phyloP scores from a whole-genome alignment of 2,888 invertebrate genomes.

The Plutella xylostella region DNA sequence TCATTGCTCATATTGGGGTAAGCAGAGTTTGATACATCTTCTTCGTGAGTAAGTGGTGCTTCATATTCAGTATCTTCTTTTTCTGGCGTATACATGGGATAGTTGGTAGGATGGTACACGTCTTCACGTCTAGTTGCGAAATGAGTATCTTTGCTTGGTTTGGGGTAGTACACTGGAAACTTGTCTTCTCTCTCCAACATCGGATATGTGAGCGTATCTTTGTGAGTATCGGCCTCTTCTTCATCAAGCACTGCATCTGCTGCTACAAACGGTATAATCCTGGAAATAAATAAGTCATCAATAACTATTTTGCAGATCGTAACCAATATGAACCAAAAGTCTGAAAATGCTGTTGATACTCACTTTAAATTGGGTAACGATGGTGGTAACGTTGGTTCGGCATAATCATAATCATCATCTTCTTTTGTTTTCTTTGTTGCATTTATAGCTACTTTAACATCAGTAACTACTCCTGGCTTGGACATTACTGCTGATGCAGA shows the following conservation, averaged over 20 bases:
- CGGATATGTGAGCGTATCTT: conserved; percentile 41
- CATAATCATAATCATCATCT: conserved; percentile 77
- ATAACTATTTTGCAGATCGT: too few species aligned
- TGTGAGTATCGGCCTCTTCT: conserved; percentile 33
- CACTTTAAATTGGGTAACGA: conserved; percentile 84
- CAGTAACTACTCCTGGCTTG: conserved; percentile 36
- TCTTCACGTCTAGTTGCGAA: conserved; percentile 41
- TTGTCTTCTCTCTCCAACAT: conserved; percentile 47
- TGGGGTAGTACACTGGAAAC: conserved; percentile 53
- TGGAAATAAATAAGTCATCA: too few species aligned
- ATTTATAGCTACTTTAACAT: conserved; percentile 52
- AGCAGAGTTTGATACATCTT: conserved; percentile 26
- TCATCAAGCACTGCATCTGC: conserved; percentile 83
- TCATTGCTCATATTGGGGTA: conserved; percentile 28
- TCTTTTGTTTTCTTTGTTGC: conserved; percentile 62
- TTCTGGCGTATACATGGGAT: conserved; percentile 47
- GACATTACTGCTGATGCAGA: conserved; percentile 25
- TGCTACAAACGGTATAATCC: conserved; percentile 89
- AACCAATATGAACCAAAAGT: too few species aligned
- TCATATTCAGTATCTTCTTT: conserved; percentile 31
- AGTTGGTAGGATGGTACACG: conserved; percentile 42
- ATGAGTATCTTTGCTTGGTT: conserved; percentile 27
- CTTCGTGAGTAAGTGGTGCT: conserved; percentile 29
- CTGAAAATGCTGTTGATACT: conserved; percentile 21
- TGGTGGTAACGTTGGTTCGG: conserved; percentile 80